Evolutionary conservation across 2,113 vertebrate species (phyloP).

Genomic region (Pimephales promelas): DNA sequence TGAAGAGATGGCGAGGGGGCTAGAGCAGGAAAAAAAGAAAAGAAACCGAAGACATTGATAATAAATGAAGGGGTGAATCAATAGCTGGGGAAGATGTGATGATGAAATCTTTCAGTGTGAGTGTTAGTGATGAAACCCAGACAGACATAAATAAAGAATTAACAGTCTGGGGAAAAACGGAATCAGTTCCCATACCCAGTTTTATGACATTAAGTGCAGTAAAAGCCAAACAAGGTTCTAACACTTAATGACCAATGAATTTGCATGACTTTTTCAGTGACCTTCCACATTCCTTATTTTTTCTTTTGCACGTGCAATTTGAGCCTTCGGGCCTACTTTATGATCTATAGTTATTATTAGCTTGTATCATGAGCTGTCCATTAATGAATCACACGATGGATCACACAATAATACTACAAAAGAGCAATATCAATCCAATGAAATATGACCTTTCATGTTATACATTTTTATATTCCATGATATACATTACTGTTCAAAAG

Average conservation of each 20-base stretch:
- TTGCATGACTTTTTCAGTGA: constrained; percentile 1
- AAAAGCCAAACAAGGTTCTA: constrained; percentile 13
- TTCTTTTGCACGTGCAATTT: not conserved
- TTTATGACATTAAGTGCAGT: constrained; percentile 5
- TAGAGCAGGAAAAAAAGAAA: not conserved
- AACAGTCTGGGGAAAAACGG: constrained; percentile 31
- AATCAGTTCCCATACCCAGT: not conserved
- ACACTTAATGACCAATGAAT: not conserved
- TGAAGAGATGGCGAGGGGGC: not conserved
- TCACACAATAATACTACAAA: not conserved
- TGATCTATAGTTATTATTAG: not conserved
- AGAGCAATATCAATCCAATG: not conserved
- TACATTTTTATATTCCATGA: not conserved
- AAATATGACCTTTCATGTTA: not conserved
- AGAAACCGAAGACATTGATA: constrained; percentile 42
- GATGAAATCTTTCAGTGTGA: constrained; percentile 41
- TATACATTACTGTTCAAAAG: not conserved
- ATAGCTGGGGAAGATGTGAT: constrained; percentile 40
- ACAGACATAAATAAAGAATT: constrained; percentile 38
- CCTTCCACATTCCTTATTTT: not conserved
- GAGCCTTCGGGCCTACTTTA: not conserved
- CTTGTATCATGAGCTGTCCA: not conserved
- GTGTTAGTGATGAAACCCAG: constrained; percentile 25
- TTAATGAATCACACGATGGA: not conserved
- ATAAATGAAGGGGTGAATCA: constrained; percentile 49